Percentiles rank a stretch among this genome's conserved stretches.
Conservation (phyloP, 2,797 vertebrate genomes). For the Galago senegalensis region DNA sequence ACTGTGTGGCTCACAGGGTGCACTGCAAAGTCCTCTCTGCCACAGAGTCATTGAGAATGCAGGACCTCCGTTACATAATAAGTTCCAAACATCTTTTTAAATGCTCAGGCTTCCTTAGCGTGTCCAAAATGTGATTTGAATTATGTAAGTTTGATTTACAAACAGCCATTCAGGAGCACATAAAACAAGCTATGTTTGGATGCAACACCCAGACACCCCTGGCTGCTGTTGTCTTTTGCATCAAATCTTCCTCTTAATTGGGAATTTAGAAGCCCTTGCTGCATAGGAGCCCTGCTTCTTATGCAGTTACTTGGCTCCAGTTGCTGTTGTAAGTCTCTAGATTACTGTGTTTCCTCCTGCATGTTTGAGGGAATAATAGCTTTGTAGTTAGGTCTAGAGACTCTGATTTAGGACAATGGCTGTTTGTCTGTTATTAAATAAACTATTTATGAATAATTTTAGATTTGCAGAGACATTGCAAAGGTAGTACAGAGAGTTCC, state of each 20-base stretch:
- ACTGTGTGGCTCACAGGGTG: background rate
- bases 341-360: background rate
- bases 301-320: conserved; percentile 9
- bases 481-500: background rate
- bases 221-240: background rate
- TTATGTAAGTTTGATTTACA: conserved; percentile 62
- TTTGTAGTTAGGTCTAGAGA: conserved; percentile 1
- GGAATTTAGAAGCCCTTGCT: background rate
- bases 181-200: conserved; percentile 57
- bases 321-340: conserved; percentile 46
- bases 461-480: conserved; percentile 25
- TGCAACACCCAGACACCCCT: background rate
- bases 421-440: conserved; percentile 51
- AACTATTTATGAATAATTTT: conserved; percentile 60
- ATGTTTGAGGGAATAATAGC: background rate
- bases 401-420: background rate
- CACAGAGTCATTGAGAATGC: background rate
- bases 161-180: conserved; percentile 39
- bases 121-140: conserved; percentile 52
- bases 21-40: background rate
- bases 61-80: background rate
- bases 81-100: background rate
- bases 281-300: too few species aligned
- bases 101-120: background rate
- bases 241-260: conserved; percentile 64